Base-by-base conservation (phyloP, 2,888 invertebrate species). In the Pseudococcus viburni region DNA sequence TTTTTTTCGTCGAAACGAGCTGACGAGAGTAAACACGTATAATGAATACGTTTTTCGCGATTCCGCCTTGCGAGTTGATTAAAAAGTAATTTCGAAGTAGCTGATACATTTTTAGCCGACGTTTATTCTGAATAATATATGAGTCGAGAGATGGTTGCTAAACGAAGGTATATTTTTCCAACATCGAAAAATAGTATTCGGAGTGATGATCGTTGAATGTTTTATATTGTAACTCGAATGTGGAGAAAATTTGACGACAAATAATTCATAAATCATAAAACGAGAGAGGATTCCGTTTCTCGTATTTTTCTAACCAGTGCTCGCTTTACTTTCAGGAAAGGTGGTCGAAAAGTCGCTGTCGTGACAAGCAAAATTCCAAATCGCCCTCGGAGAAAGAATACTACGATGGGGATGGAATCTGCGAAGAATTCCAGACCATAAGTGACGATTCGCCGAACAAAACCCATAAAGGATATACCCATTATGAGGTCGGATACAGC, bases 291-390 rank as follows among this genome's bases (percentile, higher is more conserved):
- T 17, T 33, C 26, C 1, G 26, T 33, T 33, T 33, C 26, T 33
- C 26, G 26, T 33, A 33, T 33, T 33, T 33, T 33, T 3, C 26
- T 33, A 33, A 33, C 26, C 26, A 33, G 26, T 33, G 26, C 26
- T 33, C 26, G 26, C 3, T 33, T 33, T 33, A 33, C 26, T 33
- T 33, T 33, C 92, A 95, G 94, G 96, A 94, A 91, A 95, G 96
- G 85, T 96, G 95, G 96, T 94, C 94, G 90, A 94, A 96, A 84
- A 94, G 95, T 90, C 93, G 94, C 87, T 95, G 95, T 91, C 94
- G 95, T 91, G 95, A 96, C 91, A 93, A 92, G 88, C 91, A 92
- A 46, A 91, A 96, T 89, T 80, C 94, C 93, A 91, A 94, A 59
- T 92, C 42, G n/a, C 42, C 42, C 12, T 42, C 39, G 80, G 80